Percentiles rank a stretch among this genome's conserved stretches.
phyloP scores from a whole-genome alignment of 2,888 invertebrate species.

The Ormyrus rosae region DNA sequence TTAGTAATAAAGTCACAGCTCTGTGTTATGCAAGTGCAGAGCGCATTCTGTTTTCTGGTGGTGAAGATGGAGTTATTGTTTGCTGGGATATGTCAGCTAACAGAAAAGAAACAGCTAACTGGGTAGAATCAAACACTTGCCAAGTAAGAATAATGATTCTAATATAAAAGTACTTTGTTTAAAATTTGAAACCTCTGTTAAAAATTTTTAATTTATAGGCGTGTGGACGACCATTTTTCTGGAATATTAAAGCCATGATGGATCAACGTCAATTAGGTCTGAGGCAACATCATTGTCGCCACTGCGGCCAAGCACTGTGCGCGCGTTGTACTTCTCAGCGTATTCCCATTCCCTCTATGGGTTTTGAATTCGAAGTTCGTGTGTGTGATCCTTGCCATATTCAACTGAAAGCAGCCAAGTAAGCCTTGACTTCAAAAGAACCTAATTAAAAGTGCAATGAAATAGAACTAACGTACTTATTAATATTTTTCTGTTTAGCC shows the following conservation, averaged over 20 bases:
- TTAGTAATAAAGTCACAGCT: constrained; percentile 89
- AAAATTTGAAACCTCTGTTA: not conserved
- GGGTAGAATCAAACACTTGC: constrained; percentile 96
- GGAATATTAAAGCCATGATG: constrained; percentile 99
- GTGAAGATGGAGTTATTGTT: constrained; percentile 93
- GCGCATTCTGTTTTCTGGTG: constrained; percentile 90
- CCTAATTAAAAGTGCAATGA: constrained; percentile 9
- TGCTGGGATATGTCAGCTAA: constrained; percentile 96
- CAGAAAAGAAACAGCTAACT: constrained; percentile 94
- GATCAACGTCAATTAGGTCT: constrained; percentile 95
- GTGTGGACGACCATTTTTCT: constrained; percentile 97
- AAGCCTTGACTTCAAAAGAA: constrained; percentile 74
- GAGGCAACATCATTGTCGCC: constrained; percentile 93
- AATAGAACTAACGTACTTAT: not conserved
- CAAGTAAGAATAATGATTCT: constrained; percentile 64
- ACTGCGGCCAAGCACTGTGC: constrained; percentile 97
- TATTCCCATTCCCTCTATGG: constrained; percentile 95
- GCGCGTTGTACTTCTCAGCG: constrained; percentile 93
- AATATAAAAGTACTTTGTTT: constrained; percentile 18
- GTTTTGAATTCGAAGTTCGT: constrained; percentile 97
- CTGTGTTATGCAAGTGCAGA: constrained; percentile 89
- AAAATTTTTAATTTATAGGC: constrained; percentile 78
- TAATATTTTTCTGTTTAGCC: constrained; percentile 77
- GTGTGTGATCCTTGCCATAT: constrained; percentile 95
- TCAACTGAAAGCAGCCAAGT: constrained; percentile 90